Base-by-base conservation (phyloP, 37 sponge, comb jelly and placozoan species). In the Diacarnus erythraeanus region DNA sequence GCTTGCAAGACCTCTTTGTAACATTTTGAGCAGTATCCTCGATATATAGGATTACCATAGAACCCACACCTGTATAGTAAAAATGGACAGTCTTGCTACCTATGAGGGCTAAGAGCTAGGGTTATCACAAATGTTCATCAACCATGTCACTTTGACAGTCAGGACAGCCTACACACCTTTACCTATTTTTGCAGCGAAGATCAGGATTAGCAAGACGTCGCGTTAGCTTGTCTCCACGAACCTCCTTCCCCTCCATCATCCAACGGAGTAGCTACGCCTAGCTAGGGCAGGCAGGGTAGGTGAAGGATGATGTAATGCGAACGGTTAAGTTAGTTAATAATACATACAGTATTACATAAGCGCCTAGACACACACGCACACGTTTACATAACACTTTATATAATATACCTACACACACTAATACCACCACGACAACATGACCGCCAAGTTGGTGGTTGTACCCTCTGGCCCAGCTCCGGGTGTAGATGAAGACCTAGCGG, bases 21-120 rank as follows among this genome's bases (percentile, higher is more conserved):
- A 75, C 96, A 96, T 44, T 89, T 84, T 12, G 96, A 96, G 76
- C 96, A 96, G 69, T 87, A 96, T 71, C 96, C 96, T 4, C 66
- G 36, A 79, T 89, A 93, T 20, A 84, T 79, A 10, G 91, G 79
- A 74, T 93, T 96, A 25, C 96, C 96, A 71, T 90, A 88, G 67
- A 90, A 96, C 23, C 96, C 91, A 84, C 94, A 96, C 47, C 94
- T 94, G 38, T 30, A 18, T 47, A 15, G 6, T 47, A 15, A 47
- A 47, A 12, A 15, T 47, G 12, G 12, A 47, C 6, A 47, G 6
- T 15, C 10, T 47, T 15, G 51, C 51, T n/a, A n/a, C n/a, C n/a
- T n/a, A n/a, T n/a, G n/a, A n/a, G n/a, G n/a, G n/a, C n/a, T n/a
- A n/a, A n/a, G n/a, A n/a, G n/a, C n/a, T n/a, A n/a, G n/a, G n/a